Conservation (phyloP, 2,888 invertebrate species). For the Tetranychus truncatus region DNA sequence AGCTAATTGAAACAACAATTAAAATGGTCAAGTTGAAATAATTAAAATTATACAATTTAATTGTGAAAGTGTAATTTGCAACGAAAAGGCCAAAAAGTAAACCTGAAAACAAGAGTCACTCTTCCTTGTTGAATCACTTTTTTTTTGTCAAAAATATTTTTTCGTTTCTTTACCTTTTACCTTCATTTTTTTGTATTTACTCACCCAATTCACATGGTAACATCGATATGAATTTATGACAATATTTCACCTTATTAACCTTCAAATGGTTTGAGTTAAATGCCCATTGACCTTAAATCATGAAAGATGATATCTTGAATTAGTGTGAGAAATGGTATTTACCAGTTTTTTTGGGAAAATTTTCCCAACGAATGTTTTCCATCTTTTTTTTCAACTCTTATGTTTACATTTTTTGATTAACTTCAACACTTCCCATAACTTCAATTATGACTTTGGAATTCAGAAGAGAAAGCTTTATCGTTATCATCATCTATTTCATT, state of each 20-base stretch:
- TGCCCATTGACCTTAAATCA: not conserved
- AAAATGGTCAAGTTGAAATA: too few relatives aligned
- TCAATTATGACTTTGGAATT: not conserved
- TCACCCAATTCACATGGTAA: not conserved
- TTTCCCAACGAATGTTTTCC: not conserved
- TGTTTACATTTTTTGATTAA: not conserved
- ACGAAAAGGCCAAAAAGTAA: too few relatives aligned
- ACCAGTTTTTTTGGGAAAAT: not conserved
- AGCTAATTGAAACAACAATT: too few relatives aligned
- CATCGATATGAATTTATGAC: not conserved
- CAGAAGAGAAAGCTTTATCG: not conserved
- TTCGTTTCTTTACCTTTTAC: not conserved
- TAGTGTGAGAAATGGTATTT: not conserved
- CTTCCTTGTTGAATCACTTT: too few relatives aligned
- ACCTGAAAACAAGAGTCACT: too few relatives aligned
- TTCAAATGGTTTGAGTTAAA: not conserved
- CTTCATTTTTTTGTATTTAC: not conserved
- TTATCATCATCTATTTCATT: not conserved
- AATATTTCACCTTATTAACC: constrained; percentile 1
- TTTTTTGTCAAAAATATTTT: too few relatives aligned
- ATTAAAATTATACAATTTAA: too few relatives aligned
- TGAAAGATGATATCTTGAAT: not conserved
- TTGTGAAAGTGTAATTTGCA: too few relatives aligned
- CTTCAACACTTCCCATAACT: not conserved
- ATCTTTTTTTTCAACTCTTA: not conserved